phyloP scores from a whole-genome alignment of 1,140 invertebrate species.

The Ectropis grisescens region DNA sequence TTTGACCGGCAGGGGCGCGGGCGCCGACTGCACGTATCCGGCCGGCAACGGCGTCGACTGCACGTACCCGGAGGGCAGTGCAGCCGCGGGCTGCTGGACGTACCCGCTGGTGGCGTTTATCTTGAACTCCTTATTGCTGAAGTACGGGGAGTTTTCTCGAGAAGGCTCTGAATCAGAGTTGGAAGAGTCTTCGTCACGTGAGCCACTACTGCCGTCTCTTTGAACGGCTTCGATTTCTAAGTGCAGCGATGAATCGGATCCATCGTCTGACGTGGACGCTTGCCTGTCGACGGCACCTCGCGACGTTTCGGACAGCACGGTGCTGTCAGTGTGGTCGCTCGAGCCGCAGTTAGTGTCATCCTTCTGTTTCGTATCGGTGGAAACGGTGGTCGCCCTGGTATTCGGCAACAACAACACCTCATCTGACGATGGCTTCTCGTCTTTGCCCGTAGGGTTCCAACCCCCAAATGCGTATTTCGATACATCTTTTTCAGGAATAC shows the following conservation, averaged over 20 bases:
- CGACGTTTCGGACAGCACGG: constrained; percentile 49
- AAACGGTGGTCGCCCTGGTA: constrained; percentile 29
- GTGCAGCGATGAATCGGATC: constrained; percentile 45
- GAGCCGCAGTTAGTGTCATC: constrained; percentile 41
- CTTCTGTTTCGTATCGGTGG: constrained; percentile 43
- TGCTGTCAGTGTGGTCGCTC: constrained; percentile 60
- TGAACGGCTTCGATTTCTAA: constrained; percentile 37
- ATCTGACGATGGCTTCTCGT: constrained; percentile 53
- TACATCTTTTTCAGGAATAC: constrained; percentile 52
- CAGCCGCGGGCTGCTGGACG: constrained; percentile 35
- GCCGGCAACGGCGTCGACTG: constrained; percentile 34
- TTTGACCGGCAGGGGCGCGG: constrained; percentile 19
- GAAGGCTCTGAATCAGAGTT: constrained; percentile 33
- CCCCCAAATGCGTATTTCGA: constrained; percentile 44
- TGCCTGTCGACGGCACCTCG: constrained; percentile 38
- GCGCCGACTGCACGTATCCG: constrained; percentile 41
- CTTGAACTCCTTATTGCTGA: constrained; percentile 35
- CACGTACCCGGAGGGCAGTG: constrained; percentile 31
- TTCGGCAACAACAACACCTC: constrained; percentile 54
- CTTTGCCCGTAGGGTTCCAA: constrained; percentile 53
- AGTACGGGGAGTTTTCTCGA: constrained; percentile 31
- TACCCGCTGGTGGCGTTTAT: constrained; percentile 44
- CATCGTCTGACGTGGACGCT: constrained; percentile 46
- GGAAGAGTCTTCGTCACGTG: constrained; percentile 28
- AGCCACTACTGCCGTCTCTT: constrained; percentile 20